A percentile compares a stretch with the other conserved stretches of the same genome.
These are phyloP conservation scores for Xylota segnis DNA, from an alignment of 2,888 invertebrate genomes.

Conservation along the genomic window DNA sequence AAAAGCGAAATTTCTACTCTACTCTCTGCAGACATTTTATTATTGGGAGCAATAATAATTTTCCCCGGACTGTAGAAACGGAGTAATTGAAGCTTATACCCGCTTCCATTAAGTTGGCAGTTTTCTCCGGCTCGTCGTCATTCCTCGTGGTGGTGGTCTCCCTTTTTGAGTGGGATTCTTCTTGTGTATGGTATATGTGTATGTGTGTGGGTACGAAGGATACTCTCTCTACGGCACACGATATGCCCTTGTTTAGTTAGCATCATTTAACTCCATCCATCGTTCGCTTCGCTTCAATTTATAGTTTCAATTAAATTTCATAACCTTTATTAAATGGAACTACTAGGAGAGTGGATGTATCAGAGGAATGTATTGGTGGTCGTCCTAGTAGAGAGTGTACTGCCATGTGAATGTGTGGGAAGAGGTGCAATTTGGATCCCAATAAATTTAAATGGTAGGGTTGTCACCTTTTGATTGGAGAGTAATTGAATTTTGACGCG, in stretches of 20 bases:
- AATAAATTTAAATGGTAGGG: constrained; percentile 30
- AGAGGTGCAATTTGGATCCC: constrained; percentile 12
- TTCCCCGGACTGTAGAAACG: constrained; percentile 43
- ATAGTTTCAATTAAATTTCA: constrained; percentile 69
- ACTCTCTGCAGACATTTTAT: constrained; percentile 40
- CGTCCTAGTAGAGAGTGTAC: neutral
- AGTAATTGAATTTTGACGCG: constrained; percentile 36
- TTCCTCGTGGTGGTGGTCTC: neutral
- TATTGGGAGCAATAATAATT: constrained; percentile 56
- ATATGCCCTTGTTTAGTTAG: constrained; percentile 48
- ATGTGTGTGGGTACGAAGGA: constrained; percentile 2
- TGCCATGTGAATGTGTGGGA: neutral
- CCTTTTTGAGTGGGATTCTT: constrained; percentile 11
- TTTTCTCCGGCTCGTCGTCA: neutral
- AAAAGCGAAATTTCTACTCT: constrained; percentile 24
- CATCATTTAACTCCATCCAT: constrained; percentile 59
- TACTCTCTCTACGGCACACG: constrained; percentile 25
- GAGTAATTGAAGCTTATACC: constrained; percentile 58
- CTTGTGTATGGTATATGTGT: neutral
- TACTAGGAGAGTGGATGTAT: constrained; percentile 2
- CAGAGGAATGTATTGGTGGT: neutral
- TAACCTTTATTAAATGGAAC: constrained; percentile 56
- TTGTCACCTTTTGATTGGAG: constrained; percentile 33
- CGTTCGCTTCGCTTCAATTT: constrained; percentile 50
- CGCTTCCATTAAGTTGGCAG: constrained; percentile 36